Conservation (phyloP, 2,888 invertebrate species). For the Pachycephus smyrnensis region DNA sequence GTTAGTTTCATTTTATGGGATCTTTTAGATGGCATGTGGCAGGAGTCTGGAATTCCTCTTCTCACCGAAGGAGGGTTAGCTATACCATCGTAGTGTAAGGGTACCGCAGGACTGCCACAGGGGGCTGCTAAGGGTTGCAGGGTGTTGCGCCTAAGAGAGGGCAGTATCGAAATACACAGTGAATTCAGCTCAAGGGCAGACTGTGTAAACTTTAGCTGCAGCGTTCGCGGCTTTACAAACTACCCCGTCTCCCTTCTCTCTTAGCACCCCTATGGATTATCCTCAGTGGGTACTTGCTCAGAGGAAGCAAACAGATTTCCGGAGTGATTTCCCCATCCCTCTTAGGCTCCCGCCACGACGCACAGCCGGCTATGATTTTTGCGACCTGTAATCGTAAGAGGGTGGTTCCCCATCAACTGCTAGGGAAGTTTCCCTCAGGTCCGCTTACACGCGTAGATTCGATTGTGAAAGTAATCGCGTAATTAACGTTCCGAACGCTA, state of each 20-base stretch:
- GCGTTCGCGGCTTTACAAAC: neutral
- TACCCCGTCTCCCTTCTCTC: neutral
- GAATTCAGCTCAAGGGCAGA: too few species aligned
- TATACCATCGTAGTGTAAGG: too few species aligned
- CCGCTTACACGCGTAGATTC: neutral
- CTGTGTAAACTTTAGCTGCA: neutral
- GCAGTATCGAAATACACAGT: neutral
- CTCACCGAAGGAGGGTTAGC: neutral
- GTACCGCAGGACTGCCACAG: neutral
- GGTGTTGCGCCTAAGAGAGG: neutral
- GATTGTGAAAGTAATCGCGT: neutral
- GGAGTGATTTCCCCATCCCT: neutral
- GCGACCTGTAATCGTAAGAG: neutral
- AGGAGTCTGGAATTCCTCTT: neutral
- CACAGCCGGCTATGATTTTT: neutral
- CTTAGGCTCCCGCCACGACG: too few species aligned
- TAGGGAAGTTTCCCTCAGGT: neutral
- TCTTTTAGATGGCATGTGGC: conserved; percentile 21
- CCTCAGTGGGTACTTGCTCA: neutral
- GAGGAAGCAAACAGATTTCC: neutral
- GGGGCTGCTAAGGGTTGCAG: neutral
- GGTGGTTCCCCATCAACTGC: neutral
- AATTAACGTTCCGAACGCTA: neutral
- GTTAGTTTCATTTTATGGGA: conserved; percentile 48
- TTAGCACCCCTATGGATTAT: neutral